Evolutionary conservation across 2,888 invertebrate genomes (phyloP).

Genomic region (Acheta domesticus): DNA sequence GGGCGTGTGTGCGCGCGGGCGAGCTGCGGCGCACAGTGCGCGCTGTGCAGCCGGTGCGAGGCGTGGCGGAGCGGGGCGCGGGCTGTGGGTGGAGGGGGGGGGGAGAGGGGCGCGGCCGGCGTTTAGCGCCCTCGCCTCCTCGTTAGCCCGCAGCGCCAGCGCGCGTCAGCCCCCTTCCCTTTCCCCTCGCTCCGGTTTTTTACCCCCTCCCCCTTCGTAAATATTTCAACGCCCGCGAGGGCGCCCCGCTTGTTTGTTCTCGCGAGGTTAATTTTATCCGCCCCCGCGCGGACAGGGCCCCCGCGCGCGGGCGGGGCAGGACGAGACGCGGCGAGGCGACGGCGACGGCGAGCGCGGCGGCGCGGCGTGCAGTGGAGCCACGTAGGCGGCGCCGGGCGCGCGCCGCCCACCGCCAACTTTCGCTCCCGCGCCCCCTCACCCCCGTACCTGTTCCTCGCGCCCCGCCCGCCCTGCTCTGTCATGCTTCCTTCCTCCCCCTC

Average conservation of each 20-base stretch:
- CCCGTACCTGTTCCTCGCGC: too few species aligned
- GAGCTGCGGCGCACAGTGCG: background rate
- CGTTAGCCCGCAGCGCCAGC: background rate
- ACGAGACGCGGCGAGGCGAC: background rate
- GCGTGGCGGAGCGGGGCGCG: background rate
- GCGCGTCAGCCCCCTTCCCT: background rate
- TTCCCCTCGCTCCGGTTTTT: background rate
- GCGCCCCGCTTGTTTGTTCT: slow-evolving; percentile 18
- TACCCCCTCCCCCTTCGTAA: background rate
- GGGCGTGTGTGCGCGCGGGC: background rate
- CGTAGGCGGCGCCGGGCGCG: too few species aligned
- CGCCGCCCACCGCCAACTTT: too few species aligned
- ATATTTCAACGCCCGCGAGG: background rate
- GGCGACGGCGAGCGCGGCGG: too few species aligned
- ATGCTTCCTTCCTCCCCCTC: too few species aligned
- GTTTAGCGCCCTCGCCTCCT: background rate
- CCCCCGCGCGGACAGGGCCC: background rate
- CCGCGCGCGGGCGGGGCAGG: background rate
- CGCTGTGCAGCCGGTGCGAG: background rate
- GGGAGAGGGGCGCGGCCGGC: background rate
- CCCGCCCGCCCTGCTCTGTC: too few species aligned
- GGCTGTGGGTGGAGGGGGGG: background rate
- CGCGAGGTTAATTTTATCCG: slow-evolving; percentile 18
- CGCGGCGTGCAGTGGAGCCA: too few species aligned
- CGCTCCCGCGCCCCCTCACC: too few species aligned